phyloP scores from a whole-genome alignment of 2,797 vertebrate species.

The Sebastes taczanowskii region DNA sequence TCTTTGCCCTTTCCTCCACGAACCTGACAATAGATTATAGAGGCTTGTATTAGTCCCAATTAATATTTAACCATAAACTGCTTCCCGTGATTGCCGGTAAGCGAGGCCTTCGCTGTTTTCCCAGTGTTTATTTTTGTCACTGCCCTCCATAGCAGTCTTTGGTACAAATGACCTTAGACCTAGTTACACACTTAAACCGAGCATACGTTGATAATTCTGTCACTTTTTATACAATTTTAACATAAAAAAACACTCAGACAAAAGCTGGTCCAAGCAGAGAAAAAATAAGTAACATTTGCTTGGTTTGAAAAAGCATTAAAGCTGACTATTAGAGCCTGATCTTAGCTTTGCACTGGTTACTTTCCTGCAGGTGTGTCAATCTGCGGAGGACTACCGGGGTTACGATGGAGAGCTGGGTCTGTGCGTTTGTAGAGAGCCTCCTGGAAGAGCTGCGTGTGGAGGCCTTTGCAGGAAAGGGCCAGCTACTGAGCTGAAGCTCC shows the following conservation, averaged over 20 bases:
- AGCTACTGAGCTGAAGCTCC: conserved; percentile 68
- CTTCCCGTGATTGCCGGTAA: conserved; percentile 5
- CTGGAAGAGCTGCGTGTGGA: conserved; percentile 74
- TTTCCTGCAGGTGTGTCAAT: conserved; percentile 85
- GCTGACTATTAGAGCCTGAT: background rate
- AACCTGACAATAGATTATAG: conserved; percentile 39
- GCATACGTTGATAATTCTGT: background rate
- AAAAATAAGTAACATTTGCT: background rate
- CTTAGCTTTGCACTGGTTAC: background rate
- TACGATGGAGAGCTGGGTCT: conserved; percentile 88
- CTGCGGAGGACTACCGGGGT: conserved; percentile 80
- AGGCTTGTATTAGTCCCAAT: conserved; percentile 26
- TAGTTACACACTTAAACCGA: conserved; percentile 1
- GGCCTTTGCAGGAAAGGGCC: conserved; percentile 72
- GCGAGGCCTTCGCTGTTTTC: background rate
- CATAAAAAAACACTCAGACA: background rate
- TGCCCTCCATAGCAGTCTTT: background rate
- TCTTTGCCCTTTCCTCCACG: conserved; percentile 62
- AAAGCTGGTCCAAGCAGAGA: background rate
- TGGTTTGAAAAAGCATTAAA: background rate
- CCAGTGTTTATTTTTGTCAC: conserved; percentile 31
- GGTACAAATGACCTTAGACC: conserved; percentile 39
- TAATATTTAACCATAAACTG: conserved; percentile 56
- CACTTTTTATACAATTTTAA: background rate
- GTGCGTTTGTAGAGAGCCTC: conserved; percentile 83